phyloP scores from a whole-genome alignment of 2,888 invertebrate genomes.

The Synergus umbraculus region DNA sequence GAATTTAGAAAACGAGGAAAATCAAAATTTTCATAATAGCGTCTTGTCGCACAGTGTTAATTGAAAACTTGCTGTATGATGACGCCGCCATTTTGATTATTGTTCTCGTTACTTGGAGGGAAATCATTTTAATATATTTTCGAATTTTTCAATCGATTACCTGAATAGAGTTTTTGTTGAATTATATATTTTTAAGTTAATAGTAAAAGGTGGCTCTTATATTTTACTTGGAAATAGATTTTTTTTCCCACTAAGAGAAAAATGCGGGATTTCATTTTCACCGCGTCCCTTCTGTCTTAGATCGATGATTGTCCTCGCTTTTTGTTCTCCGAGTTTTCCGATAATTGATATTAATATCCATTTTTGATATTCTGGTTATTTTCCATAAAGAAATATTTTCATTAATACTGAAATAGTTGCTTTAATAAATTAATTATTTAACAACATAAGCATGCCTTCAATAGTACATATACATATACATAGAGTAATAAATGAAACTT shows the following conservation, averaged over 20 bases:
- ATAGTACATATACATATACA: too few species aligned
- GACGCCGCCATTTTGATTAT: slow-evolving; percentile 73
- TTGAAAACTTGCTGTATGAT: slow-evolving; percentile 47
- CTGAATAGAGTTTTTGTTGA: background rate
- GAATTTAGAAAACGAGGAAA: background rate
- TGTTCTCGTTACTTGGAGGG: slow-evolving; percentile 71
- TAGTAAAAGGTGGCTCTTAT: too few species aligned
- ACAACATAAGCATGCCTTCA: too few species aligned
- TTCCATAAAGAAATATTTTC: background rate
- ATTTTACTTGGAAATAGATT: background rate
- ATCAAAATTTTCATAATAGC: slow-evolving; percentile 44
- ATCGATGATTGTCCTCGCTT: background rate
- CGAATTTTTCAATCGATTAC: background rate
- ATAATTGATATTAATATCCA: background rate
- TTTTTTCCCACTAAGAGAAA: background rate
- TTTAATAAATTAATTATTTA: background rate
- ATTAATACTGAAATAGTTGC: background rate
- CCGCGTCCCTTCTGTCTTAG: slow-evolving; percentile 3
- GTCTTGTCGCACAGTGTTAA: slow-evolving; percentile 62
- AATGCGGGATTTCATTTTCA: slow-evolving; percentile 24
- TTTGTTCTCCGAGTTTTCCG: background rate
- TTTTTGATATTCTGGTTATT: background rate
- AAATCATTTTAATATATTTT: slow-evolving; percentile 57
- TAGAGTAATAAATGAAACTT: too few species aligned
- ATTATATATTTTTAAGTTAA: background rate